These are phyloP conservation scores for Podarcis cretensis DNA, from an alignment of 2,113 vertebrate genomes.

Conservation along the genomic window DNA sequence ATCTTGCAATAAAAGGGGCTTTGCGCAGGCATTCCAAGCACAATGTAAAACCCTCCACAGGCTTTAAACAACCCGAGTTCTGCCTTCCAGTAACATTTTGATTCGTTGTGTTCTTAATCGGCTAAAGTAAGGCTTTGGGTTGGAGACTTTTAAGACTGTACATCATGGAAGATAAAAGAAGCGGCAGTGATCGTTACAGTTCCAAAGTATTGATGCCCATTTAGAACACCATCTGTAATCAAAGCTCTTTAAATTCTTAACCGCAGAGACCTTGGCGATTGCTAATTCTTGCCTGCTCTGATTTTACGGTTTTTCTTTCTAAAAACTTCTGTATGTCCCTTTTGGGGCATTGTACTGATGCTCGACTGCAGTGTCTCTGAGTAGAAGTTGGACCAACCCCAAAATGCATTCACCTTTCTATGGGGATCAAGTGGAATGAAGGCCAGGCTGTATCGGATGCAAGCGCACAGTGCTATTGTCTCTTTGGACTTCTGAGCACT, in stretches of 20 bases:
- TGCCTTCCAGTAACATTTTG: background rate
- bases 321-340: background rate
- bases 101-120: background rate
- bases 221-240: background rate
- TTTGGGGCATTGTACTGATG: background rate
- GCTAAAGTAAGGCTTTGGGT: background rate
- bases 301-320: constrained; percentile 5
- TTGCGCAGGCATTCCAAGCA: background rate
- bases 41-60: accelerated
- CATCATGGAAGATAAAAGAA: background rate
- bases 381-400: background rate
- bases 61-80: background rate
- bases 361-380: background rate
- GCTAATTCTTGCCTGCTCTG: background rate
- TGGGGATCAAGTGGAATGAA: background rate
- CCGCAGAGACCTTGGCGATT: background rate
- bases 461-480: background rate
- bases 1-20: background rate
- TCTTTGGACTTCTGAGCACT: background rate
- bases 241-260: constrained; percentile 4
- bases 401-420: background rate
- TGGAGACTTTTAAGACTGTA: background rate
- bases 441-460: background rate
- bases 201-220: background rate
- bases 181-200: background rate